These are phyloP conservation scores for Leuciscus waleckii DNA, from an alignment of 2,797 vertebrate species.

Conservation along the genomic window DNA sequence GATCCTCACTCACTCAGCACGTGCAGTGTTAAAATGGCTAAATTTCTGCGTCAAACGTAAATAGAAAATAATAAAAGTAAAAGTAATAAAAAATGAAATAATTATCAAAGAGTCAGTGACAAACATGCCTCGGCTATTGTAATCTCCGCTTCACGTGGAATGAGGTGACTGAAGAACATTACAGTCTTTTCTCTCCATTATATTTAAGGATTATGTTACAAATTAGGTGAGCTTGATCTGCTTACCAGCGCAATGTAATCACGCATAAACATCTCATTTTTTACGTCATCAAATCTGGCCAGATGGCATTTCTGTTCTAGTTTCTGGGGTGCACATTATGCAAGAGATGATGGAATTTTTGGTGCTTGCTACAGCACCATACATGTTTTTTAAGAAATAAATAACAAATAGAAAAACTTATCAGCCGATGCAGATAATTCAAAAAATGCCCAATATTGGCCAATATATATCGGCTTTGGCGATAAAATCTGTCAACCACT, in stretches of 20 bases:
- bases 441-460: no score
- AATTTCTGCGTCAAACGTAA: not conserved
- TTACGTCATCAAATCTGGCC: slow-evolving; percentile 7
- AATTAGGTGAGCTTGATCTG: slow-evolving; percentile 34
- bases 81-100: not conserved
- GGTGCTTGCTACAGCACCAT: no score
- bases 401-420: no score
- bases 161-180: slow-evolving; percentile 1
- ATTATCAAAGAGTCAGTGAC: not conserved
- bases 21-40: not conserved
- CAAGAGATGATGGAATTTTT: not conserved
- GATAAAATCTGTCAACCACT: no score
- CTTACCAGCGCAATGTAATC: slow-evolving; percentile 22
- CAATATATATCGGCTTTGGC: no score
- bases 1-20: not conserved
- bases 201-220: slow-evolving; percentile 28
- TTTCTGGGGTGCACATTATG: not conserved
- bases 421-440: no score
- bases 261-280: not conserved
- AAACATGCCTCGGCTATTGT: not conserved
- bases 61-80: no score
- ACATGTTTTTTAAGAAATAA: no score
- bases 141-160: not conserved
- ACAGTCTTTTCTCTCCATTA: not conserved
- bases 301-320: slow-evolving; percentile 27